Evolutionary conservation across 2,797 vertebrate genomes (phyloP).

Genomic region (Lepilemur ruficaudatus): DNA sequence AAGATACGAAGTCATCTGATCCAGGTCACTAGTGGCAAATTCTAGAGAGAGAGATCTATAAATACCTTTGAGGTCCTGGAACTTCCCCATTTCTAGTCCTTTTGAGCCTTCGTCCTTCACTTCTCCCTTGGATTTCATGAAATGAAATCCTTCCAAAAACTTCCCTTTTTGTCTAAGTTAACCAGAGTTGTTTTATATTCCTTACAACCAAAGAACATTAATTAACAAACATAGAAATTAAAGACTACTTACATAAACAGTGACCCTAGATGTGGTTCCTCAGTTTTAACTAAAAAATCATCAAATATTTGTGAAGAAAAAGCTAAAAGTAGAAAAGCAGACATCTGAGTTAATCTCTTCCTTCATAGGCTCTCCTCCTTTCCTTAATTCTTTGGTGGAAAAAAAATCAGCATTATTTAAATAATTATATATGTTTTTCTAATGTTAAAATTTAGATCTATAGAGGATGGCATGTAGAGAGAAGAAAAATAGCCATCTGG

Average conservation of each 20-base stretch:
- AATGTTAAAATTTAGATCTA: background rate
- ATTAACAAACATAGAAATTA: background rate
- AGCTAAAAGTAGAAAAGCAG: background rate
- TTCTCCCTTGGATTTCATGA: background rate
- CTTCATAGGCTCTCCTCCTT: background rate
- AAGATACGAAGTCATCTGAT: background rate
- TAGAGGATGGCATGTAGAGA: background rate
- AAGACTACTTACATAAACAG: background rate
- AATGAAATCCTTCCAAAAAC: background rate
- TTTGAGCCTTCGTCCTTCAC: background rate
- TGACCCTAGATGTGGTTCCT: background rate
- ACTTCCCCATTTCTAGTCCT: background rate
- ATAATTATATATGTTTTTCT: background rate
- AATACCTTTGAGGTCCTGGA: background rate
- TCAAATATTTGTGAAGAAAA: background rate
- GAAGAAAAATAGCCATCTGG: background rate
- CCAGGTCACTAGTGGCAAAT: background rate
- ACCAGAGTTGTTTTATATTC: background rate
- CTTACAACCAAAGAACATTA: background rate
- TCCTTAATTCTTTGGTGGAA: background rate
- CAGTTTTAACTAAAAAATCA: background rate
- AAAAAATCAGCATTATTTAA: background rate
- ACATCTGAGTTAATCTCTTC: background rate
- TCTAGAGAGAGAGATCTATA: background rate
- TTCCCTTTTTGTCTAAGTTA: background rate